phyloP scores from a whole-genome alignment of 2,888 invertebrate genomes.

The Xestia c-nigrum region DNA sequence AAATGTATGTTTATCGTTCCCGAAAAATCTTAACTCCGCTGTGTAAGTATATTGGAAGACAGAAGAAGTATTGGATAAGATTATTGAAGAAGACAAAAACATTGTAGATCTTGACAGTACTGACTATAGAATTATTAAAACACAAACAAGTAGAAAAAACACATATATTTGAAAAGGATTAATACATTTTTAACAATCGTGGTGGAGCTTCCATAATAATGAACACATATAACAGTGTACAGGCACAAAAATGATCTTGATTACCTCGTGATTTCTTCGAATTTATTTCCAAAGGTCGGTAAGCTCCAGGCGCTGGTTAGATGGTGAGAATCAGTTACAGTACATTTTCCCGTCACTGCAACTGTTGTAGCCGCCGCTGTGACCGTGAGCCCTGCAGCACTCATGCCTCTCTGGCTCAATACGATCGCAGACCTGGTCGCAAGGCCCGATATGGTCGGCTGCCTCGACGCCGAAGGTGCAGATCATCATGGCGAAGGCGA shows the following conservation, averaged over 20 bases:
- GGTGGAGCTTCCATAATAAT: not conserved
- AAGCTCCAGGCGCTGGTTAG: not conserved
- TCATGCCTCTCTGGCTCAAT: slow-evolving; percentile 11
- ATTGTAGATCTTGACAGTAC: not conserved
- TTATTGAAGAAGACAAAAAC: not conserved
- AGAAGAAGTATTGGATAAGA: not conserved
- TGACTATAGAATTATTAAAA: not conserved
- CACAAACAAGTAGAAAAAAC: not conserved
- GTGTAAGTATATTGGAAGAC: not conserved
- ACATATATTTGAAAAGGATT: slow-evolving; percentile 15
- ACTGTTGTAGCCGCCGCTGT: fast-evolving
- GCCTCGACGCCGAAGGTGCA: slow-evolving; percentile 43
- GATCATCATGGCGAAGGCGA: slow-evolving; percentile 34
- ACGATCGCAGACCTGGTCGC: slow-evolving; percentile 43
- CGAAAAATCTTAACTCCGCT: not conserved
- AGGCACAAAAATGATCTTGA: not conserved
- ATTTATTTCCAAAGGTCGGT: not conserved
- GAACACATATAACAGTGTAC: not conserved
- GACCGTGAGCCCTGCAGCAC: slow-evolving; percentile 24
- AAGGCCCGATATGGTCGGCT: slow-evolving; percentile 3
- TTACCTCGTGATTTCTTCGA: slow-evolving; percentile 32
- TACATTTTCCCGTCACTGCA: slow-evolving; percentile 22
- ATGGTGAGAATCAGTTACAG: not conserved
- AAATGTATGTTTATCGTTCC: not conserved
- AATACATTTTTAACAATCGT: not conserved